A percentile compares a stretch with the other conserved stretches of the same genome.
phyloP scores from a whole-genome alignment of 1,140 invertebrate genomes.

The Campoletis sonorensis region DNA sequence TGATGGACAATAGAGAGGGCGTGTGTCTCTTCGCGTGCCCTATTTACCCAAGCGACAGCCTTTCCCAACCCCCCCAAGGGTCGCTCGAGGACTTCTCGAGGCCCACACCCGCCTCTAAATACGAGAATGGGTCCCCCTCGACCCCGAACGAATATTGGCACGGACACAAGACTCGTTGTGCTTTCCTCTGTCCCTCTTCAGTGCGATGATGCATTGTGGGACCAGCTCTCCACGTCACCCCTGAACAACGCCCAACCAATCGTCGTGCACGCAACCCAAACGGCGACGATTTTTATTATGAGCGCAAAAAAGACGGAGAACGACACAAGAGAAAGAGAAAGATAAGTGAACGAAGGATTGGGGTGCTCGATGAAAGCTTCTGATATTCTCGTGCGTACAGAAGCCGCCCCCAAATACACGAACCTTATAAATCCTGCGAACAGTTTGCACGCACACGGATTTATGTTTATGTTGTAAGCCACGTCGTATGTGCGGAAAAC shows the following conservation, averaged over 20 bases:
- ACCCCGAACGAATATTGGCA: slow-evolving; percentile 38
- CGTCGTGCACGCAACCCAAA: slow-evolving; percentile 28
- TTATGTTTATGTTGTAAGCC: neutral
- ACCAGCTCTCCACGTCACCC: slow-evolving; percentile 34
- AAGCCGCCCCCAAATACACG: neutral
- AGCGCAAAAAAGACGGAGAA: slow-evolving; percentile 32
- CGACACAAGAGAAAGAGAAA: slow-evolving; percentile 15
- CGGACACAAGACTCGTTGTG: slow-evolving; percentile 23
- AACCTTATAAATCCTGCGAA: neutral
- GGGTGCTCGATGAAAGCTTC: slow-evolving; percentile 22
- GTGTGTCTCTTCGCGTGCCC: slow-evolving; percentile 72
- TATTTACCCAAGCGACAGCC: slow-evolving; percentile 70
- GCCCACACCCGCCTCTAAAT: slow-evolving; percentile 40
- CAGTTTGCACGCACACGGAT: neutral
- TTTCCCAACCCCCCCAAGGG: slow-evolving; percentile 57
- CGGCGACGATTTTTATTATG: slow-evolving; percentile 45
- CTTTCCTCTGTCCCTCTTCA: slow-evolving; percentile 23
- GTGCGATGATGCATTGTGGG: slow-evolving; percentile 44
- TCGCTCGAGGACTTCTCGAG: slow-evolving; percentile 54
- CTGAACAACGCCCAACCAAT: slow-evolving; percentile 39
- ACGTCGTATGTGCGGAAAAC: too few species aligned
- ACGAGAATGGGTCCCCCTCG: slow-evolving; percentile 37
- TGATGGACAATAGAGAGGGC: slow-evolving; percentile 68
- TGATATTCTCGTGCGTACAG: neutral
- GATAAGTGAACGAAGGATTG: slow-evolving; percentile 13